Base-by-base conservation (phyloP, 2,797 vertebrate species). In the Gymnothorax javanicus region DNA sequence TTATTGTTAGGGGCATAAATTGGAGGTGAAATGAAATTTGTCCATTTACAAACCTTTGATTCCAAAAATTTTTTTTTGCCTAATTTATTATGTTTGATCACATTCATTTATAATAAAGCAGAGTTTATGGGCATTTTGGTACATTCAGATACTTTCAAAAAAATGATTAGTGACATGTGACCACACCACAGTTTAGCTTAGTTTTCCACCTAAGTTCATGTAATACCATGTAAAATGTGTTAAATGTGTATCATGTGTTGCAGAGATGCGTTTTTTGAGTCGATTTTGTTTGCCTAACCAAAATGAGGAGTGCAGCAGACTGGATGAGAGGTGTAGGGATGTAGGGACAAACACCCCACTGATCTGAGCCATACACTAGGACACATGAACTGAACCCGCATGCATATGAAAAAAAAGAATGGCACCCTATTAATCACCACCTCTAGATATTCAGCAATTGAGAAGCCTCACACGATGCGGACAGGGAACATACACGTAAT, bases 401-500 rank as follows among this genome's bases (percentile, higher is more conserved):
- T 6, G 62, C 25, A 82, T 25, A 52, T 50, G 52, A 33, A 20
- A 33, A 20, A 13, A 33, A 57, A 87, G 60, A 87, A 50, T 33
- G 75, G 52, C 56, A 58, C 6, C 83, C 52, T 62, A 75, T 79
- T 86, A 88, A 82, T 85, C 82, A 60, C 67, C 85, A 85, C 43
- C 73, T 54, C 54, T 12, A 33, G 23, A 85, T 60, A 13, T 85
- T 56, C 52, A 7, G 83, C 23, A 13, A 73, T 25, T 23, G 20
- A 59, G 73, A 77, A 64, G 52, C 33, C 59, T 33, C 15, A 57
- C 73, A 56, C 57, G 58, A 83, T 62, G 50, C 7, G 8, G 50
- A 15, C 33, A 77, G 3, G 83, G 54, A 83, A 58, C 17, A 73
- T n/a, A 83, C 52, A 9, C 3, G 20, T 67, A 25, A 50, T 73